Evolutionary conservation across 2,113 vertebrate species (phyloP), one percentile per base, ranked within the genome.

Genomic region (Melanerpes formicivorus): DNA sequence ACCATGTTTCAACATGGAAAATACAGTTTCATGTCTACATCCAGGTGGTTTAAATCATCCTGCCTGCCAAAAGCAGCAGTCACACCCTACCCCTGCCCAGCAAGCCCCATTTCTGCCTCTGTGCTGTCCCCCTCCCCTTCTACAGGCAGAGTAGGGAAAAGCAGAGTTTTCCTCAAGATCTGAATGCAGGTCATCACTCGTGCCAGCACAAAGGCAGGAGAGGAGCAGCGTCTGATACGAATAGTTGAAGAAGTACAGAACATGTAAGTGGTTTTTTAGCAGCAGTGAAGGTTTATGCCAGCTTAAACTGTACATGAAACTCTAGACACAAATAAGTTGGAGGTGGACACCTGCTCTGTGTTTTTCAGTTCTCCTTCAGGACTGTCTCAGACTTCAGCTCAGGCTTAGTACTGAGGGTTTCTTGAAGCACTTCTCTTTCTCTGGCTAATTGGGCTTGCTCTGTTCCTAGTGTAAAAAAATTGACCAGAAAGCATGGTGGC

Each of bases 361-460:
- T 84, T 88, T 92, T 93, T 90, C 74, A 88, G 0, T 87, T 90
- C 73, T 90, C 40, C 86, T 90, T 87, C 74, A 78, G 62, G 80
- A 65, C 67, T 32, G n/a, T n/a, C 78, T 85, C 26, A 55, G 86
- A 77, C 82, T 72, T 85, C 85, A 93, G 32, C 62, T 83, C 48
- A 62, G 75, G 63, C 80, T 88, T 80, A 65, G 54, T 46, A 56
- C 1, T 0, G 73, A 80, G 18, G 50, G 90, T 88, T 64, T 55
- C 85, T 27, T 86, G 82, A 71, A 90, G 88, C 52, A 46, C 1
- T 19, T 64, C 52, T 34, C 50, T 5, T 78, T 70, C 70, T 84
- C 23, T 60, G 54, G 46, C 50, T 84, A 29, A 55, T 69, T 7
- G 2, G 48, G 46, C 46, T 78, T 84, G 64, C 60, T 60, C 54